These are phyloP conservation scores for Acronicta psi DNA, from an alignment of 2,888 invertebrate species.

Conservation along the genomic window DNA sequence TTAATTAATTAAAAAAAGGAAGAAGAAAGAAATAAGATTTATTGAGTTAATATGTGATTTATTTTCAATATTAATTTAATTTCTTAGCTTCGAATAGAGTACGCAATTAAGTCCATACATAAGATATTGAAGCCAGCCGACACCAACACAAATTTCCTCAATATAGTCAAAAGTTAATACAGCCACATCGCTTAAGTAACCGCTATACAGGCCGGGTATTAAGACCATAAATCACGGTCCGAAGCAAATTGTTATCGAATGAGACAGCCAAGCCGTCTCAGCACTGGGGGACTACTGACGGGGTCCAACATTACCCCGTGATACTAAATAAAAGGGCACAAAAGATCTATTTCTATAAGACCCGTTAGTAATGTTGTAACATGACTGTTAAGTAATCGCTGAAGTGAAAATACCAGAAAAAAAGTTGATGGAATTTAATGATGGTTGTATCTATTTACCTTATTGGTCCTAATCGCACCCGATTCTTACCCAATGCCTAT, in stretches of 20 bases:
- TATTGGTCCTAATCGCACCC: too few species aligned
- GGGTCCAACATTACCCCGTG: conserved; percentile 18
- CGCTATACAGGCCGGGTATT: conserved; percentile 62
- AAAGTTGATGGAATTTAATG: too few species aligned
- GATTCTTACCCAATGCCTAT: too few species aligned
- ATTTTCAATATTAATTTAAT: too few species aligned
- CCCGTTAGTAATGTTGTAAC: too few species aligned
- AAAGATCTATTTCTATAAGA: conserved; percentile 5
- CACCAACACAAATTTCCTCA: conserved; percentile 33
- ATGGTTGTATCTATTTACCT: too few species aligned
- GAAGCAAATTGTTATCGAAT: conserved; percentile 82
- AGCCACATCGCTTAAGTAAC: conserved; percentile 65
- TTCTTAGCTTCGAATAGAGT: too few species aligned
- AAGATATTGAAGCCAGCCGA: conserved; percentile 10
- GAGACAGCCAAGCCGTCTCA: conserved; percentile 63
- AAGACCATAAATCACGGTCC: conserved; percentile 76
- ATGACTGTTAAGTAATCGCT: too few species aligned
- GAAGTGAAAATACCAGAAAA: too few species aligned
- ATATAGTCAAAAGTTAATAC: conserved; percentile 59
- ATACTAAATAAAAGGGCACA: not conserved
- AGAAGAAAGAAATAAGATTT: too few species aligned
- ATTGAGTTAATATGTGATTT: too few species aligned
- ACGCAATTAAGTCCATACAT: not conserved
- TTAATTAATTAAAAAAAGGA: too few species aligned
- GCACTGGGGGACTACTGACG: conserved; percentile 31